Evolutionary conservation across 2,113 vertebrate genomes (phyloP), one percentile per base, ranked within the genome.

Genomic region (Stomatorhinus ivindoensis): DNA sequence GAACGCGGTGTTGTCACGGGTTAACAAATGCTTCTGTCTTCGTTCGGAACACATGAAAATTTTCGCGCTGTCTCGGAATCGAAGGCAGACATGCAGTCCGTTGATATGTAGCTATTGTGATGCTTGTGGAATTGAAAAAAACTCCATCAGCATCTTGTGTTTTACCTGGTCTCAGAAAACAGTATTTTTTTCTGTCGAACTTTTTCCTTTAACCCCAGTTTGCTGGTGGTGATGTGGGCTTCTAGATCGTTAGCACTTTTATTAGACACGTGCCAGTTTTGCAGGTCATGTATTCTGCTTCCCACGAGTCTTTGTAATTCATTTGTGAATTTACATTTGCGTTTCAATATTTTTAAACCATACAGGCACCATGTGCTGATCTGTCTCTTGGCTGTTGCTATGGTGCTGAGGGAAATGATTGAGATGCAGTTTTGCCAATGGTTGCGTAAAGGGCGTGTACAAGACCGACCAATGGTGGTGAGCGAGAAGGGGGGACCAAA

Each of bases 21-120:
- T 92, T 90, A 44, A 90, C 89, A 90, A 90, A 89, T 8, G 87
- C 87, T 84, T 21, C 17, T 87, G 90, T 91, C 35, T 92, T 88
- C 21, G 88, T 90, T 90, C 19, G 39, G n/a, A 51, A 51, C 69
- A 21, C 87, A 73, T 82, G 10, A 51, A 58, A 88, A 61, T 21
- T 86, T 91, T 90, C 53, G 27, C 1, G 87, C 91, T 24, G 55
- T 89, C 8, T 73, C 48, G 47, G 87, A 91, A 76, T 91, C 89
- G 5, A 89, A 65, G 50, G 91, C 88, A 11, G 47, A 42, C 51
- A 53, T 73, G 58, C 58, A 73, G 44, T 73, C 39, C 58, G 69
- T 73, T 27, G 87, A 76, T 31, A 35, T 65, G 46, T 88, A 50
- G n/a, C 87, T 88, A 31, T 88, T 88, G 61, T 65, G 65, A 47